A percentile compares a stretch with the other conserved stretches of the same genome.
These are phyloP conservation scores for Hippasteria phrygiana DNA, from an alignment of 53 echinoderm and acorn worm species.

Conservation along the genomic window DNA sequence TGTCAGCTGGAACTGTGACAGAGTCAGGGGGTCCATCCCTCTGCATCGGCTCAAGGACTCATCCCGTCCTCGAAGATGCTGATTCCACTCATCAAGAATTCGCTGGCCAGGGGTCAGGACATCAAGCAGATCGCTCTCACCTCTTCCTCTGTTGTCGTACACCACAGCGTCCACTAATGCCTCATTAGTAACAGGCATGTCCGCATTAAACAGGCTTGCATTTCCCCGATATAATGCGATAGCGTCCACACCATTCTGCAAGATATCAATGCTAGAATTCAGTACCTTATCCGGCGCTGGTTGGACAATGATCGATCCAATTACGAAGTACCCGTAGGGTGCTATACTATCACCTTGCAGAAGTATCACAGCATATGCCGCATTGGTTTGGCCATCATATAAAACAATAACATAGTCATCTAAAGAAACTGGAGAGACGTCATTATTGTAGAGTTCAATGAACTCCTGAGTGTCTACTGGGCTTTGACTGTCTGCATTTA, in stretches of 20 bases:
- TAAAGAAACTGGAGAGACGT: conserved; percentile 53
- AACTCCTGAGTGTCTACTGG: conserved; percentile 75
- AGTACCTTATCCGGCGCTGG: conserved; percentile 75
- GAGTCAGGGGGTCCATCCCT: conserved; percentile 72
- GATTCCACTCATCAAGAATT: conserved; percentile 75
- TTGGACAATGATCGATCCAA: conserved; percentile 73
- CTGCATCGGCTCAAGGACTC: conserved; percentile 86
- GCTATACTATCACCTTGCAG: conserved; percentile 64
- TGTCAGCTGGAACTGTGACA: conserved; percentile 75
- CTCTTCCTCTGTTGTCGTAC: conserved; percentile 63
- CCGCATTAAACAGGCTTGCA: conserved; percentile 47
- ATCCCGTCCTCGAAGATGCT: conserved; percentile 58
- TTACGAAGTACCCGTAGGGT: conserved; percentile 67
- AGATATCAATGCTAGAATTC: conserved; percentile 49
- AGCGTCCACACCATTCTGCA: conserved; percentile 91
- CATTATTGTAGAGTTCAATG: conserved; percentile 88
- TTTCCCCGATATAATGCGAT: conserved; percentile 77
- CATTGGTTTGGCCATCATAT: conserved; percentile 80
- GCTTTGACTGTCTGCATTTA: conserved; percentile 82
- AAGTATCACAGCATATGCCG: conserved; percentile 74
- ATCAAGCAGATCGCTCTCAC: conserved; percentile 20
- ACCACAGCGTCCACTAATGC: conserved; percentile 91
- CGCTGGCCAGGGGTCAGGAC: conserved; percentile 78
- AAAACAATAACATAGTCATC: conserved; percentile 81
- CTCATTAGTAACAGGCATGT: conserved; percentile 72